A percentile compares a stretch with the other conserved stretches of the same genome.
phyloP scores from a whole-genome alignment of 2,113 vertebrate species.

The Mobula hypostoma region DNA sequence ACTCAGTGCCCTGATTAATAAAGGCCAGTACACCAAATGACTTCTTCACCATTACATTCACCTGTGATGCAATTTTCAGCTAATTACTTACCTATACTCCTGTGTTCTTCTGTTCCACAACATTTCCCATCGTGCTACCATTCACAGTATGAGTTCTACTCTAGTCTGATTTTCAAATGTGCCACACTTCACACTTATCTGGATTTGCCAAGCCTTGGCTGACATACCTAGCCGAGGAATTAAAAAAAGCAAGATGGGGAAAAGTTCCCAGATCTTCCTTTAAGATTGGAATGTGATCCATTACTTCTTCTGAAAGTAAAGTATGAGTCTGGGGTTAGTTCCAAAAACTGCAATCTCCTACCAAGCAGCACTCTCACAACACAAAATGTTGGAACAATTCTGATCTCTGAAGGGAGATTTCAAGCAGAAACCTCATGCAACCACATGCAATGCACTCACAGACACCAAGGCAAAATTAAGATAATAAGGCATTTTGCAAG shows the following conservation, averaged over 20 bases:
- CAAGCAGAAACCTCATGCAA: background rate
- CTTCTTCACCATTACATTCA: no score
- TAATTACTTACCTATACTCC: no score
- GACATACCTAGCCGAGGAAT: background rate
- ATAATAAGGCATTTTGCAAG: background rate
- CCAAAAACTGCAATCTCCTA: background rate
- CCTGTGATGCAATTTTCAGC: no score
- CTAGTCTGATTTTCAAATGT: no score
- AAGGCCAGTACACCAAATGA: no score
- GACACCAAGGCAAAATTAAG: background rate
- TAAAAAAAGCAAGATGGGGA: background rate
- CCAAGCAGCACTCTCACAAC: background rate
- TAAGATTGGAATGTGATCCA: background rate
- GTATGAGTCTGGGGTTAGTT: no score
- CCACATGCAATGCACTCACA: background rate
- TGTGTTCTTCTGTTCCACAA: no score
- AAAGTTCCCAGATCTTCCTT: background rate
- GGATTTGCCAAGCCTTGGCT: no score
- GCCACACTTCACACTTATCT: no score
- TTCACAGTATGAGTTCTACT: no score
- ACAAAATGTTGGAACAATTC: background rate
- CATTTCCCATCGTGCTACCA: no score
- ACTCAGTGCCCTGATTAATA: no score
- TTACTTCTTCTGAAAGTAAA: background rate
- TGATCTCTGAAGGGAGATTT: background rate